A percentile compares a stretch with the other conserved stretches of the same genome.
Evolutionary conservation across 2,797 vertebrate genomes (phyloP).

Genomic region (Enteromius fasciolatus): DNA sequence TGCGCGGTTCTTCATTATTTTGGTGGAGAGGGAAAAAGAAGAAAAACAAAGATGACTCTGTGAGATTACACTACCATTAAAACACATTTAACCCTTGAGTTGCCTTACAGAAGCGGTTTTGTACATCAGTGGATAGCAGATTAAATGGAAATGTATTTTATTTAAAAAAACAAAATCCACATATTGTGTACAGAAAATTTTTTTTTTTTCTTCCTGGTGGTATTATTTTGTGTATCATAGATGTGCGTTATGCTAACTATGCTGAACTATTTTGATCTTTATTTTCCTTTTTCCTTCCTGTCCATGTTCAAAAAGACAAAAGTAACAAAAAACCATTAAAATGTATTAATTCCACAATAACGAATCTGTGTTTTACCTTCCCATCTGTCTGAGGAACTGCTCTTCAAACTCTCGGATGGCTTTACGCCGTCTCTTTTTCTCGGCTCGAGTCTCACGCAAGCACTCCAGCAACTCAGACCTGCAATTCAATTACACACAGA

Average conservation of each 20-base stretch:
- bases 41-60: slow-evolving; percentile 1
- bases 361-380: slow-evolving; percentile 79
- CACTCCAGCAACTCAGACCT: slow-evolving; percentile 90
- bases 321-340: slow-evolving; percentile 56
- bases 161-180: slow-evolving; percentile 44
- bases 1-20: slow-evolving; percentile 82
- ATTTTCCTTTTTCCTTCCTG: slow-evolving; percentile 46
- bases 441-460: slow-evolving; percentile 87
- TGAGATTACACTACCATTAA: slow-evolving; percentile 35
- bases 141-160: slow-evolving; percentile 54
- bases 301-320: slow-evolving; percentile 47
- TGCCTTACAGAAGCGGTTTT: slow-evolving; percentile 63
- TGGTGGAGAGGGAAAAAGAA: slow-evolving; percentile 32
- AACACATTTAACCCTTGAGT: slow-evolving; percentile 55
- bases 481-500: slow-evolving; percentile 30
- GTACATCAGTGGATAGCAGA: slow-evolving; percentile 48
- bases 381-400: slow-evolving; percentile 89
- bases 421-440: slow-evolving; percentile 90
- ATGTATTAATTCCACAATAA: slow-evolving; percentile 45
- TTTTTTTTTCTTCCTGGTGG: slow-evolving; percentile 31
- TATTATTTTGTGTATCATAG: slow-evolving; percentile 45
- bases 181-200: slow-evolving; percentile 43
- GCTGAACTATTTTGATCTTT: slow-evolving; percentile 40
- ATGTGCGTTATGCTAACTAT: slow-evolving; percentile 51
- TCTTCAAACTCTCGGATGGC: slow-evolving; percentile 92